A percentile compares a stretch with the other conserved stretches of the same genome.
phyloP scores from a whole-genome alignment of 1,140 invertebrate genomes.

The Drosophila seguyi region DNA sequence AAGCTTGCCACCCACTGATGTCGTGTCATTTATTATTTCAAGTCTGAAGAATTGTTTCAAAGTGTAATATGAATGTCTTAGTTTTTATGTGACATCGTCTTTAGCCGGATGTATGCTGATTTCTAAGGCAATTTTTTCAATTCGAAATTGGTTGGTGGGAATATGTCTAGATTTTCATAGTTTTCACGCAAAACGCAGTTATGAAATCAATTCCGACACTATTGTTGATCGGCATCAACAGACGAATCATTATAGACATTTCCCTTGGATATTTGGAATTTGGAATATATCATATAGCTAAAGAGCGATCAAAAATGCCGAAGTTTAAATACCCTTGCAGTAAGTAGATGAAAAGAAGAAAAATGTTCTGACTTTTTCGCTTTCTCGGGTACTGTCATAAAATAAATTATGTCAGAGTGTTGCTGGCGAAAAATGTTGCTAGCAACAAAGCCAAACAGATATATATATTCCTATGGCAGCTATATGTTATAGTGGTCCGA shows the following conservation, averaged over 20 bases:
- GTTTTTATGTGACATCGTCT: not conserved
- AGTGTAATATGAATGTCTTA: not conserved
- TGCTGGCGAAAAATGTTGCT: too few relatives aligned
- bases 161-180: not conserved
- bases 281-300: not conserved
- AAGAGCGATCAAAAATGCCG: not conserved
- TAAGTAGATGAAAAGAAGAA: too few relatives aligned
- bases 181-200: not conserved
- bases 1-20: conserved; percentile 24
- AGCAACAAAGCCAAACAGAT: too few relatives aligned
- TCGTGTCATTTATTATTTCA: conserved; percentile 11
- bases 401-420: too few relatives aligned
- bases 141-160: not conserved
- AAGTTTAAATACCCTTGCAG: too few relatives aligned
- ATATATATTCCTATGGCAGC: too few relatives aligned
- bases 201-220: not conserved
- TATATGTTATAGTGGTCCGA: too few relatives aligned
- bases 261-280: not conserved
- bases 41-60: not conserved
- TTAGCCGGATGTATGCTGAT: conserved; percentile 1
- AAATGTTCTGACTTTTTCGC: too few relatives aligned
- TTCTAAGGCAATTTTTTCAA: not conserved
- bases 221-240: not conserved
- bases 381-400: too few relatives aligned
- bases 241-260: not conserved